A percentile compares a stretch with the other conserved stretches of the same genome.
Evolutionary conservation across 2,797 vertebrate genomes (phyloP).

Genomic region (Phalanger gymnotis): DNA sequence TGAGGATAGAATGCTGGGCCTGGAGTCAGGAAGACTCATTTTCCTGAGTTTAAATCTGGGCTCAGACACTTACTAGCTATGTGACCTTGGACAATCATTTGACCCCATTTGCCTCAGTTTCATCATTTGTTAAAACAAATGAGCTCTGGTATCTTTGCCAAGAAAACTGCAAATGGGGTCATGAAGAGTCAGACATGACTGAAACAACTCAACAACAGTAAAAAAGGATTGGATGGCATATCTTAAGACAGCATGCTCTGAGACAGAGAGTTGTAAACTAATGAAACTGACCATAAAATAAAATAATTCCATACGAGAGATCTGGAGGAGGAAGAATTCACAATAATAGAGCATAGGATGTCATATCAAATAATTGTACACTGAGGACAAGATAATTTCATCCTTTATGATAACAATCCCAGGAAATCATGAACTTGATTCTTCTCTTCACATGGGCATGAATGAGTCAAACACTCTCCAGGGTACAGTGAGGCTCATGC

Average conservation of each 20-base stretch:
- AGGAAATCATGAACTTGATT: conserved; percentile 22
- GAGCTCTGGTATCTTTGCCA: neutral
- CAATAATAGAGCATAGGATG: conserved; percentile 35
- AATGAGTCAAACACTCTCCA: conserved; percentile 11
- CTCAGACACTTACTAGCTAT: neutral
- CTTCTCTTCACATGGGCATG: conserved; percentile 18
- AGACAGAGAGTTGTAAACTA: neutral
- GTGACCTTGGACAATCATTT: neutral
- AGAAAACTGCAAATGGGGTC: neutral
- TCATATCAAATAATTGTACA: conserved; percentile 54
- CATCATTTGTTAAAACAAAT: neutral
- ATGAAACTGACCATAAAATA: neutral
- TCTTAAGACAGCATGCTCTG: neutral
- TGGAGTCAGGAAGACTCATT: neutral
- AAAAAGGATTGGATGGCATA: neutral
- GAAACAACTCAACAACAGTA: neutral
- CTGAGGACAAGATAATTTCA: conserved; percentile 65
- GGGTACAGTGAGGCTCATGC: neutral
- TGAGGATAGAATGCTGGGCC: neutral
- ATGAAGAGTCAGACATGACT: neutral
- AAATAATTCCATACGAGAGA: neutral
- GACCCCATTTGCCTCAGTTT: neutral
- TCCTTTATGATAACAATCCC: conserved; percentile 54
- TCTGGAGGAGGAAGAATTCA: neutral
- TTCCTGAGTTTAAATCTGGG: neutral